Evolutionary conservation across 2,888 invertebrate species (phyloP).

Genomic region (Acanthoscelides obtectus): DNA sequence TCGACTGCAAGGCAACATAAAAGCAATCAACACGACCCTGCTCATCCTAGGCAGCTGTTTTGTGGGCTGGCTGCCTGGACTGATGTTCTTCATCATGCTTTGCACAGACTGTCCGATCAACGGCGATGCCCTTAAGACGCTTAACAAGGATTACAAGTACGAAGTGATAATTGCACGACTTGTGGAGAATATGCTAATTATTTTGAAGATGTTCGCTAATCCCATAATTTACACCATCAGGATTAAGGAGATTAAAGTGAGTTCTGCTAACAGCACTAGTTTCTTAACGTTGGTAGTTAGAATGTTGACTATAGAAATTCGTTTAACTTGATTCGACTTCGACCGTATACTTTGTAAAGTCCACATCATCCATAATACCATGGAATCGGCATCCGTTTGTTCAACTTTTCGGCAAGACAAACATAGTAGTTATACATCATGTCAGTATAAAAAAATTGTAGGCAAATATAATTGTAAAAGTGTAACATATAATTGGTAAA

Average conservation of each 20-base stretch:
- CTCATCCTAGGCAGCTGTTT: constrained; percentile 58
- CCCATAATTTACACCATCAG: constrained; percentile 63
- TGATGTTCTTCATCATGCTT: constrained; percentile 53
- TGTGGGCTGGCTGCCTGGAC: constrained; percentile 60
- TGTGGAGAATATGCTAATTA: constrained; percentile 52
- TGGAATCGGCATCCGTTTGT: too few relatives aligned
- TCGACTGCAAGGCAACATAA: constrained; percentile 49
- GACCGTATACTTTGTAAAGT: too few relatives aligned
- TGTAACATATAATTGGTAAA: too few relatives aligned
- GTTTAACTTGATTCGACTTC: too few relatives aligned
- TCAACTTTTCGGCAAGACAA: too few relatives aligned
- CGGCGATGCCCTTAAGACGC: constrained; percentile 25
- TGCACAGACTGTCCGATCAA: constrained; percentile 46
- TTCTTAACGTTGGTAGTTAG: not conserved
- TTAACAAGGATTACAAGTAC: constrained; percentile 25
- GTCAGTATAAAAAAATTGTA: too few relatives aligned
- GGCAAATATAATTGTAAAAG: too few relatives aligned
- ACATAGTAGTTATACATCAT: too few relatives aligned
- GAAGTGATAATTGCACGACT: constrained; percentile 27
- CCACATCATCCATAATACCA: too few relatives aligned
- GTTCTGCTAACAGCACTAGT: constrained; percentile 1
- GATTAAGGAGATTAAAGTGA: constrained; percentile 61
- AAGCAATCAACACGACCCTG: constrained; percentile 59
- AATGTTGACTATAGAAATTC: too few relatives aligned
- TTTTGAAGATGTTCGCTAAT: constrained; percentile 59